Evolutionary conservation across 2,113 vertebrate species (phyloP).

Genomic region (Ictalurus punctatus): DNA sequence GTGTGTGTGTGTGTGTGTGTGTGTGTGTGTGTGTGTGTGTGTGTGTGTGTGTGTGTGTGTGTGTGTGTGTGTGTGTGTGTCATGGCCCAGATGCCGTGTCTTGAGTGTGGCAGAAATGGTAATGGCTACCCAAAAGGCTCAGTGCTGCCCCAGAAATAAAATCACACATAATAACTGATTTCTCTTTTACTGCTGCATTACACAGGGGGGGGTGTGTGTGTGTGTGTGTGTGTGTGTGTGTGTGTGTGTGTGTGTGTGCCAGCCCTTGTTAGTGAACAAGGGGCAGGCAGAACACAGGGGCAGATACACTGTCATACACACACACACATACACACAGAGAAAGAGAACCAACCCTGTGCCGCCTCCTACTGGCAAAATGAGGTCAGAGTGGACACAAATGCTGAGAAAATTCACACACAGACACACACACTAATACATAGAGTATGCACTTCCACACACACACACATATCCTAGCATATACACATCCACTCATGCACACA

Average conservation of each 20-base stretch:
- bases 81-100: neutral
- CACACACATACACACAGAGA: neutral
- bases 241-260: constrained; percentile 13
- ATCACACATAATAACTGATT: neutral
- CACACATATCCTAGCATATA: constrained; percentile 28
- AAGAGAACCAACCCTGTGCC: constrained; percentile 64
- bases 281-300: constrained; percentile 9
- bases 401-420: neutral
- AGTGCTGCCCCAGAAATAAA: neutral
- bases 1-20: constrained; percentile 1
- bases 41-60: constrained; percentile 5
- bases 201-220: neutral
- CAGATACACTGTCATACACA: constrained; percentile 7
- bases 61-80: neutral
- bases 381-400: constrained; percentile 71
- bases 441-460: neutral
- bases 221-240: neutral
- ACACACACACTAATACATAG: neutral
- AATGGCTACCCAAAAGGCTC: neutral
- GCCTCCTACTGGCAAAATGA: constrained; percentile 79
- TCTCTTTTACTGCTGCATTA: neutral
- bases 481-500: neutral
- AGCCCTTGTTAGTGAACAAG: constrained; percentile 32
- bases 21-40: neutral
- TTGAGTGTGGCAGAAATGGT: neutral